Conservation (phyloP, 2,888 invertebrate genomes). For the Spisula solida region DNA sequence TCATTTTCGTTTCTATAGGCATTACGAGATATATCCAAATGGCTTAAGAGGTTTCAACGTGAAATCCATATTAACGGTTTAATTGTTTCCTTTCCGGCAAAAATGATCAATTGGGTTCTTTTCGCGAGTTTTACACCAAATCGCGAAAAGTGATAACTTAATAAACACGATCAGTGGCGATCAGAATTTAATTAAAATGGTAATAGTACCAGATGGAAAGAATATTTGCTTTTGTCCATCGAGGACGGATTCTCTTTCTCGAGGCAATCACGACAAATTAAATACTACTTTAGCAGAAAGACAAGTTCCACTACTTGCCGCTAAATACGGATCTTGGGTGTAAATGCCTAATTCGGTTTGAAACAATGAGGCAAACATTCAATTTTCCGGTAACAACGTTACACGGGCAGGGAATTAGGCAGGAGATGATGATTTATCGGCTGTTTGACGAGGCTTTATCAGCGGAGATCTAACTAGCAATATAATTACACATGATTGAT, state of each 20-base stretch:
- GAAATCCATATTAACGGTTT: constrained; percentile 66
- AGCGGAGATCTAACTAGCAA: constrained; percentile 17
- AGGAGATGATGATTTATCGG: constrained; percentile 30
- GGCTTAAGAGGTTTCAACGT: constrained; percentile 63
- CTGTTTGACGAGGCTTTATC: constrained; percentile 9
- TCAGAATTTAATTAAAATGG: constrained; percentile 76
- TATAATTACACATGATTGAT: constrained; percentile 26
- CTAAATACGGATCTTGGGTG: constrained; percentile 63
- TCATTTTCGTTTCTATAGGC: constrained; percentile 64
- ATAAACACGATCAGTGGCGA: constrained; percentile 69
- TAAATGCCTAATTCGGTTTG: constrained; percentile 67
- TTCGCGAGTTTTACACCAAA: constrained; percentile 60
- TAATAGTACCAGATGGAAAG: constrained; percentile 72
- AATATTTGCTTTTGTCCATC: constrained; percentile 67
- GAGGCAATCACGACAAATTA: constrained; percentile 69
- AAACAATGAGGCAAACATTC: constrained; percentile 71
- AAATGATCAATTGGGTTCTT: constrained; percentile 64
- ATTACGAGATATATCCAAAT: constrained; percentile 61
- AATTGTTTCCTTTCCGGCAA: constrained; percentile 65
- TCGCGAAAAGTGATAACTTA: constrained; percentile 69
- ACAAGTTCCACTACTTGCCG: constrained; percentile 43
- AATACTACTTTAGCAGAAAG: constrained; percentile 65
- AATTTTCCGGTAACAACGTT: constrained; percentile 71
- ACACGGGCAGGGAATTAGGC: constrained; percentile 58
- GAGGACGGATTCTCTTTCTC: constrained; percentile 42